Conservation (phyloP, 2,113 vertebrate species). For the Megaceryle torquata region DNA sequence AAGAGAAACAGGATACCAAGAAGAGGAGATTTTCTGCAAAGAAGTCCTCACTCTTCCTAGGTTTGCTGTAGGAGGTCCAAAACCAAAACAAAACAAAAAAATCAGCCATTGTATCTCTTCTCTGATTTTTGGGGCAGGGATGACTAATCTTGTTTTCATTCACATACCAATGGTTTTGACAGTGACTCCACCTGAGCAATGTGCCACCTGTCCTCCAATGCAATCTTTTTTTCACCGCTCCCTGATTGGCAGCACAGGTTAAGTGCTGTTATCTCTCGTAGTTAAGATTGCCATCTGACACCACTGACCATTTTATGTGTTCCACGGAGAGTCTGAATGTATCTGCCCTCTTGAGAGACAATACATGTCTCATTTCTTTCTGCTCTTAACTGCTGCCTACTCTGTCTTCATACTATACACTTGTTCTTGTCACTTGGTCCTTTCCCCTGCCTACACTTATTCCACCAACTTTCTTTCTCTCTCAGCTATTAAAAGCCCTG, state of each 20-base stretch:
- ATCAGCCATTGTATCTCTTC: neutral
- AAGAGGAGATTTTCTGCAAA: neutral
- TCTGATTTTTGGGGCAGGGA: neutral
- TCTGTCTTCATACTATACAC: neutral
- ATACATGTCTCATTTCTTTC: neutral
- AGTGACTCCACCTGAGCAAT: neutral
- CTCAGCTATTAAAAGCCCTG: neutral
- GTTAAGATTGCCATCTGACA: neutral
- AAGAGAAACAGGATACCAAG: neutral
- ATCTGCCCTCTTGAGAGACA: neutral
- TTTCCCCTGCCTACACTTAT: neutral
- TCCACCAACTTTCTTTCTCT: neutral
- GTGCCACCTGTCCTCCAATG: neutral
- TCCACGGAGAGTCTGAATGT: neutral
- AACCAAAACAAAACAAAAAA: neutral
- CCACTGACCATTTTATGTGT: neutral
- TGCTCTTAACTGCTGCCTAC: neutral
- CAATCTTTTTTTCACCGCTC: neutral
- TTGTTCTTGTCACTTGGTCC: neutral
- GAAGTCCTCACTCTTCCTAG: neutral
- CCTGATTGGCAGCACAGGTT: neutral
- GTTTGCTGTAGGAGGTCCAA: neutral
- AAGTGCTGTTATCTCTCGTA: neutral
- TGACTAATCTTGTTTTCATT: neutral
- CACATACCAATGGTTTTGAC: neutral